Base-by-base conservation (phyloP, 2,888 invertebrate genomes). In the Plagiodera versicolora region DNA sequence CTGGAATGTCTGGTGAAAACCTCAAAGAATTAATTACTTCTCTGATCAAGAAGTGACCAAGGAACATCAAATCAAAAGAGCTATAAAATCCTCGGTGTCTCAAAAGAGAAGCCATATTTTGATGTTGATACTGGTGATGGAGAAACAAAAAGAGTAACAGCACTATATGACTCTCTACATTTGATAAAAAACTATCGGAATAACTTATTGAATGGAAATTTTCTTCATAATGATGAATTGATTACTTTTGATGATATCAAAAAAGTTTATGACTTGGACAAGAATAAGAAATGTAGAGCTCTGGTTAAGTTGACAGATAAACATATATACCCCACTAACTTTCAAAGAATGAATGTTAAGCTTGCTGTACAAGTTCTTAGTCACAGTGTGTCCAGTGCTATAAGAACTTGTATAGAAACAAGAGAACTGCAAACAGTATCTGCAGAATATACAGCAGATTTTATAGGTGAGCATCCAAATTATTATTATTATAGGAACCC, bases 11-110 rank as follows among this genome's bases (percentile, higher is more conserved):
- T 49, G 49, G 4, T 49, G 49, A 20, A 6, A 49, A 49, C 3
- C 2, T 49, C 3, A 18, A 49, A 11, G 11, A 2, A 3, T 20
- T 49, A 18, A 20, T 49, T 1, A 49, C 20, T 8, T 9, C 49
- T 4, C 9, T 49, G 49, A 19, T 49, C 6, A 2, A 49, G 5
- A 49, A 49, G 20, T 49, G 49, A 49, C 14, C 49, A 49, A 49
- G 49, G 49, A 49, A 49, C 49, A 49, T 49, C 49, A 6, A 49
- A 49, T 19, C 49, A 49, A 49, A 49, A 49, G 20, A 20, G 20
- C 11, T 49, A 5, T 24, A 19, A 18, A 19, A 4, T 49, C 2
- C 49, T 49, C 11, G 32, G 32, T 10, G 49, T 49, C 6, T 49
- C 49, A n/a, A 20, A 19, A 20, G 20, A 49, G 2, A 18, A 49